Evolutionary conservation across 2,888 invertebrate genomes (phyloP), one percentile per base, ranked within the genome.

Genomic region (Macropis europaea): DNA sequence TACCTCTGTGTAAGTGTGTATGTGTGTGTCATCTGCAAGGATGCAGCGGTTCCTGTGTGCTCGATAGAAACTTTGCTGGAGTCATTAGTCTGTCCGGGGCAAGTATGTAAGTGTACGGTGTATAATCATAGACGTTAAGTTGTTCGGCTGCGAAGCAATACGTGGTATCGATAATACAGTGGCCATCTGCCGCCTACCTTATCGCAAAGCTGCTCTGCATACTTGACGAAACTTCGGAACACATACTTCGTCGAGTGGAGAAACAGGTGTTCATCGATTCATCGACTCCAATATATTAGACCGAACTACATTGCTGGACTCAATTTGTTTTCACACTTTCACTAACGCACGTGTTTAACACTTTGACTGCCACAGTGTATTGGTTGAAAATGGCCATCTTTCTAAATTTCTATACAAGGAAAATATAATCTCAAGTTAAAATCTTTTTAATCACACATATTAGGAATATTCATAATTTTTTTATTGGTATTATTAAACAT

Each of bases 41-140:
- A 72, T 60, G 69, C 76, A 74, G 67, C 79, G 67, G 54, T 64
- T 75, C 68, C 76, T n/a, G 79, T 76, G 48, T 45, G 61, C 62
- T 40, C 77, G 68, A 52, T 71, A 67, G 76, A 84, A 85, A 85
- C 81, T 85, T 85, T 61, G 66, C 56, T 63, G 70, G 74, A 78
- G 73, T 85, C 85, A 81, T 85, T 85, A 85, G 80, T 80, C 77
- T 71, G 73, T 75, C 73, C 59, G 32, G 60, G 69, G 74, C 47
- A 62, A 30, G 72, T 50, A 19, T 79, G 64, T 69, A 66, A 53
- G 61, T 73, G 70, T 69, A 75, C 79, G 74, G 82, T 79, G 78
- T 84, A 83, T 83, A 85, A 86, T 87, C 85, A 85, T 81, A 77
- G 77, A 84, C 84, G 83, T 84, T 88, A 88, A 88, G 86, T 88